A percentile compares a stretch with the other conserved stretches of the same genome.
phyloP scores from a whole-genome alignment of 2,797 vertebrate genomes.

The Parotocinclus haroldoi region DNA sequence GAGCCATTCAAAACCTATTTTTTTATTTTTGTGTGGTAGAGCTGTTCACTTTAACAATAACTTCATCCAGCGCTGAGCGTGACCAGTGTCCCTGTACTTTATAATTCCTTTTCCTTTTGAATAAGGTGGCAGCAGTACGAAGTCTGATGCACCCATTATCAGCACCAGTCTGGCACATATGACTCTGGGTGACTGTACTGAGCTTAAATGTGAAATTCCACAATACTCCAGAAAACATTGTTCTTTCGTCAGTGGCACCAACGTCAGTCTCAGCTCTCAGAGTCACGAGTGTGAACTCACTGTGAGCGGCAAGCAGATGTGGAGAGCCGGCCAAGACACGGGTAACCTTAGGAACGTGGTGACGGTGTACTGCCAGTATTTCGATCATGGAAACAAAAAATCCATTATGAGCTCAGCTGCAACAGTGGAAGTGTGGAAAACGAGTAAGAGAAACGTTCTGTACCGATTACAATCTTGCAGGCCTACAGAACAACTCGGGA shows the following conservation, averaged over 20 bases:
- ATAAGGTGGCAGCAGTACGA: no score
- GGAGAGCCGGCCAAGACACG: background rate
- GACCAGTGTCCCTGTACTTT: no score
- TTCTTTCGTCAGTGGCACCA: no score
- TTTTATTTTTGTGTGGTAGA: background rate
- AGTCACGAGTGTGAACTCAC: background rate
- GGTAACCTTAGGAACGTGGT: background rate
- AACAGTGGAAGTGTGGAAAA: background rate
- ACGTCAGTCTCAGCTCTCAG: background rate
- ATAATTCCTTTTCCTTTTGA: no score
- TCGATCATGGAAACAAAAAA: background rate
- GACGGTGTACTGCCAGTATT: background rate
- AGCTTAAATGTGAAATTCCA: no score
- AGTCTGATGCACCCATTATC: no score
- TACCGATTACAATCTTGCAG: background rate
- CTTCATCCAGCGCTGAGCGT: no score
- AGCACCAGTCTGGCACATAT: no score
- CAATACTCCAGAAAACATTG: no score
- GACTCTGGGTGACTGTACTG: no score
- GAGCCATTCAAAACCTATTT: no score
- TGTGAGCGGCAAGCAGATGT: slow-evolving; percentile 2
- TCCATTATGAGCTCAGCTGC: fast-evolving
- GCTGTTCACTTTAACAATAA: no score
- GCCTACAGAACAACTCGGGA: background rate
- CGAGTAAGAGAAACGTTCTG: slow-evolving; percentile 14